Evolutionary conservation across 2,888 invertebrate species (phyloP), one percentile per base, ranked within the genome.

Genomic region (Harpalus rubripes): DNA sequence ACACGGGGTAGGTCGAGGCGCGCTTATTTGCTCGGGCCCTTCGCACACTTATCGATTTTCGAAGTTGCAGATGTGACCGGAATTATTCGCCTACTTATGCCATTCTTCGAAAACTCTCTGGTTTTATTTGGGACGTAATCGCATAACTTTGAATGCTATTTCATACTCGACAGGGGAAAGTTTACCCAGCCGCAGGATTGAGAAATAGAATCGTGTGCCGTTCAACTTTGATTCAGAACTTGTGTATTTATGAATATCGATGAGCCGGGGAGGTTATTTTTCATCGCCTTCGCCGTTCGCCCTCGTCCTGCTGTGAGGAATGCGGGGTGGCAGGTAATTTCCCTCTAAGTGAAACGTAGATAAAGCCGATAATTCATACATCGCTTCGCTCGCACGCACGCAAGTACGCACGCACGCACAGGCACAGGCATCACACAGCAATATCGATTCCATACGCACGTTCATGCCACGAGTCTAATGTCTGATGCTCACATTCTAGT

Each of bases 141-240:
- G 89, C 87, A 88, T 88, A 89, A 89, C 88, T 89, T 89, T 87
- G 88, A 88, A 89, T 88, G 88, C 88, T 89, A 89, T 89, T 89
- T 89, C 88, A 87, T 87, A 86, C 82, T 82, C 85, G 85, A 85
- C 82, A 84, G 84, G 82, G 74, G 86, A 85, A 82, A 85, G 86
- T 85, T 86, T 86, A 86, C 79, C 84, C 80, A 83, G 68, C 85
- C 85, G 85, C 83, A 85, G 44, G 72, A 72, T 85, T 85, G 81
- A 81, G 82, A 84, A 85, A 86, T 86, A 85, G 84, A 84, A 84
- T 84, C 83, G 74, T 83, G 56, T 76, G 76, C 72, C 78, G 84
- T 65, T 84, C 84, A 78, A 84, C 84, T 84, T 84, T 84, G 84
- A 84, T 84, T 84, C 84, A 78, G 65, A 84, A 78, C 84, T 78